Evolutionary conservation across 2,888 invertebrate species (phyloP).

Genomic region (Pachycephus smyrnensis): DNA sequence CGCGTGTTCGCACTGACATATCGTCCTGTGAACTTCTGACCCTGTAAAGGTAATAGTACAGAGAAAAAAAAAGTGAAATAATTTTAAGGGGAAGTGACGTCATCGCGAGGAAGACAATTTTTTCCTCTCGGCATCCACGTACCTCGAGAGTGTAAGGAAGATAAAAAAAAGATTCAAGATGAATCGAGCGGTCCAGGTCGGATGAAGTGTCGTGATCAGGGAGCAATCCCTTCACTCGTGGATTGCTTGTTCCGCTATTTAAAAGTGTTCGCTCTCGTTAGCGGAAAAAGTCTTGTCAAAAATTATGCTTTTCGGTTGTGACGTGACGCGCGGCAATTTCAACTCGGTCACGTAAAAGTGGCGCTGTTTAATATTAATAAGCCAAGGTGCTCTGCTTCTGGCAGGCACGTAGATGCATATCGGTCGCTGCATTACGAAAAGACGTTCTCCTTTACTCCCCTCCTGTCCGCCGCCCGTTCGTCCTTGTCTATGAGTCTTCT

Average conservation of each 20-base stretch:
- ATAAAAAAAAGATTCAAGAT: background rate
- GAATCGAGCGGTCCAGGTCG: background rate
- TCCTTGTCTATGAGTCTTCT: constrained; percentile 16
- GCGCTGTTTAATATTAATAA: constrained; percentile 65
- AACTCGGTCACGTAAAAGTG: constrained; percentile 42
- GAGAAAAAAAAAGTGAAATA: background rate
- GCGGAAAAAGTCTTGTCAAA: constrained; percentile 22
- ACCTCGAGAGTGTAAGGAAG: background rate
- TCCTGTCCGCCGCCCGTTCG: background rate
- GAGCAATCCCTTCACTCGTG: constrained; percentile 46
- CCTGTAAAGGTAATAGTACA: background rate
- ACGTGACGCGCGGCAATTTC: constrained; percentile 36
- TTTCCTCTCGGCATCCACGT: background rate
- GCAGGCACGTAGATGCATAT: constrained; percentile 66
- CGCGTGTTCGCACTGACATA: background rate
- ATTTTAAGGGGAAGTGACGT: background rate
- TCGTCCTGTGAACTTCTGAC: background rate
- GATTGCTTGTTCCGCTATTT: constrained; percentile 60
- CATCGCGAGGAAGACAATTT: background rate
- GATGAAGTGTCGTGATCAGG: constrained; percentile 11
- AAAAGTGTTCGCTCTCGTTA: constrained; percentile 44
- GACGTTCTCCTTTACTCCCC: constrained; percentile 34
- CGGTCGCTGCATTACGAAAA: constrained; percentile 60
- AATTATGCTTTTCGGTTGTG: background rate
- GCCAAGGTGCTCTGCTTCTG: constrained; percentile 55